These are phyloP conservation scores for Nematostella vectensis DNA, from an alignment of 92 coral and sea anemone genomes.

Conservation along the genomic window DNA sequence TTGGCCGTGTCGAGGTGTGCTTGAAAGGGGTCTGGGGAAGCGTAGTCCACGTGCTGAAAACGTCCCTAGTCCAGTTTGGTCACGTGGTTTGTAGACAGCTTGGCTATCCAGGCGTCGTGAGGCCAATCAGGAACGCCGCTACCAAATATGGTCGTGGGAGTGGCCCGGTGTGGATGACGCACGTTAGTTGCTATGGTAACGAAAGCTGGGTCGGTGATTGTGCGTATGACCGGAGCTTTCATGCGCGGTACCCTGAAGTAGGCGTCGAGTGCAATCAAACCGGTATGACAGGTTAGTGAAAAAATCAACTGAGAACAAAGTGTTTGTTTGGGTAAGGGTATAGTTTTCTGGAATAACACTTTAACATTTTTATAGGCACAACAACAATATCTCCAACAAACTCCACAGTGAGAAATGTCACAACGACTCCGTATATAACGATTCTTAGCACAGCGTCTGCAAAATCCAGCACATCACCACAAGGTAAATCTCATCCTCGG, in stretches of 20 bases:
- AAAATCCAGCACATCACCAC: no score
- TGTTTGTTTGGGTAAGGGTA: no score
- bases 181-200: slow-evolving; percentile 33
- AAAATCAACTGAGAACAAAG: no score
- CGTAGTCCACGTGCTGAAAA: slow-evolving; percentile 22
- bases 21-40: slow-evolving; percentile 44
- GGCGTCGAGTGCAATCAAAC: slow-evolving; percentile 24
- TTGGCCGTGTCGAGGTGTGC: slow-evolving; percentile 35
- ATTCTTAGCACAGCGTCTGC: no score
- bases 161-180: slow-evolving; percentile 46
- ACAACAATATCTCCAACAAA: no score
- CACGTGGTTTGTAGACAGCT: slow-evolving; percentile 35
- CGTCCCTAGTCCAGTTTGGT: slow-evolving; percentile 10
- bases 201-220: slow-evolving; percentile 23
- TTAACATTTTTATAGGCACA: no score
- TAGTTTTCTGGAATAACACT: no score
- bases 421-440: no score
- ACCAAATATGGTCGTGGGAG: slow-evolving; percentile 24
- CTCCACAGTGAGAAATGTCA: no score
- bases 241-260: slow-evolving; percentile 17
- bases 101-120: slow-evolving; percentile 15
- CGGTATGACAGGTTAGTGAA: slow-evolving; percentile 4
- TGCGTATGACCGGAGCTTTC: slow-evolving; percentile 17
- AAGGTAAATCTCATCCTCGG: no score
- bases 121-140: slow-evolving; percentile 16